Conservation (phyloP, 1,140 invertebrate genomes). For the Battus philenor region DNA sequence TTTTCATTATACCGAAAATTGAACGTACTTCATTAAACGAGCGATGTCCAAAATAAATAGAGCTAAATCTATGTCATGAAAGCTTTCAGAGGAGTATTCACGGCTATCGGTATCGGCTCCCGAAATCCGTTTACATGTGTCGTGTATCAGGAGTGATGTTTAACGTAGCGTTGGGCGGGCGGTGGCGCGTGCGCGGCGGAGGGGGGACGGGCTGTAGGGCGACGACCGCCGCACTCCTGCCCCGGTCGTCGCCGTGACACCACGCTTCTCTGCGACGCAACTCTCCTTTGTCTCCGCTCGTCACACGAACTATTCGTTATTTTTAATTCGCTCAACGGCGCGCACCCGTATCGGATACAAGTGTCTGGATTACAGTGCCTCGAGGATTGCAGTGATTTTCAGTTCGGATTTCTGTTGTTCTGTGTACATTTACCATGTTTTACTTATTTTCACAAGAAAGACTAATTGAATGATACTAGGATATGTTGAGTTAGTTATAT, state of each 20-base stretch:
- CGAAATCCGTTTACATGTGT: slow-evolving; percentile 62
- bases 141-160: slow-evolving; percentile 48
- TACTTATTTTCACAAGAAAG: slow-evolving; percentile 7
- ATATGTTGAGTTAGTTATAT: not conserved
- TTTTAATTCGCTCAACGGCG: slow-evolving; percentile 41
- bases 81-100: slow-evolving; percentile 24
- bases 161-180: slow-evolving; percentile 60
- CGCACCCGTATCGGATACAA: slow-evolving; percentile 27
- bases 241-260: slow-evolving; percentile 35
- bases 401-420: slow-evolving; percentile 31
- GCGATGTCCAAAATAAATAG: not conserved
- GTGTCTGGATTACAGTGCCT: slow-evolving; percentile 64
- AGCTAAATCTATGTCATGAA: slow-evolving; percentile 9
- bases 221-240: slow-evolving; percentile 57
- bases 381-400: slow-evolving; percentile 66
- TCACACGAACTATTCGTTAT: slow-evolving; percentile 46
- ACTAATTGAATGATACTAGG: not conserved
- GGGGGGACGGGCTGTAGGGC: slow-evolving; percentile 39
- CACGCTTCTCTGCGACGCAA: slow-evolving; percentile 20
- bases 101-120: slow-evolving; percentile 50
- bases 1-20: no score
- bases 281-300: slow-evolving; percentile 15
- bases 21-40: slow-evolving; percentile 13
- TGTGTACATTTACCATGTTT: slow-evolving; percentile 4
- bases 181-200: slow-evolving; percentile 64